phyloP scores from a whole-genome alignment of 2,888 invertebrate species.

The Agrotis exclamationis region DNA sequence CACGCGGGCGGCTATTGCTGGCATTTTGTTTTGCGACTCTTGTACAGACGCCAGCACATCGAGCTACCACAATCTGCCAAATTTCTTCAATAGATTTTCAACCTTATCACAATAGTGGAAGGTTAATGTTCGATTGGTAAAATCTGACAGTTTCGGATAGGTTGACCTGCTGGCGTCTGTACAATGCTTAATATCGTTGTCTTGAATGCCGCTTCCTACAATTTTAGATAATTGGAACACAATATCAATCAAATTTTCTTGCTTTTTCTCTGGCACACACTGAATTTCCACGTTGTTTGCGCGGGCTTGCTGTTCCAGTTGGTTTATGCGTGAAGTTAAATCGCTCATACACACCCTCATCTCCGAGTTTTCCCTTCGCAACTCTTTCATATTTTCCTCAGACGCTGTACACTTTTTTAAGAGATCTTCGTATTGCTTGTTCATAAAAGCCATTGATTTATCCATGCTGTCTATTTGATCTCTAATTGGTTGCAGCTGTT shows the following conservation, averaged over 20 bases:
- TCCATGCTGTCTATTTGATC: background rate
- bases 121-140: too few relatives aligned
- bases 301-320: background rate
- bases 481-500: slow-evolving; percentile 2
- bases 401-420: background rate
- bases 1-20: background rate
- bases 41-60: too few relatives aligned
- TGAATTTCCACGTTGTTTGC: background rate
- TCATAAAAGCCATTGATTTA: too few relatives aligned
- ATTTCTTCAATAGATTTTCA: too few relatives aligned
- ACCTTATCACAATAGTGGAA: too few relatives aligned
- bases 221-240: background rate
- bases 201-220: background rate
- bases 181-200: background rate
- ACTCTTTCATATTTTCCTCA: slow-evolving; percentile 4
- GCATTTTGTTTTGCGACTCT: background rate
- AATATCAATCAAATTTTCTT: background rate
- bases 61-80: too few relatives aligned
- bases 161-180: too few relatives aligned
- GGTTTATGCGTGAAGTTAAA: background rate
- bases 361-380: background rate
- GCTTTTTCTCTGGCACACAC: background rate
- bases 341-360: background rate
- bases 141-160: too few relatives aligned
- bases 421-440: background rate